These are phyloP conservation scores for Colostygia pectinataria DNA, from an alignment of 2,888 invertebrate species.

Conservation along the genomic window DNA sequence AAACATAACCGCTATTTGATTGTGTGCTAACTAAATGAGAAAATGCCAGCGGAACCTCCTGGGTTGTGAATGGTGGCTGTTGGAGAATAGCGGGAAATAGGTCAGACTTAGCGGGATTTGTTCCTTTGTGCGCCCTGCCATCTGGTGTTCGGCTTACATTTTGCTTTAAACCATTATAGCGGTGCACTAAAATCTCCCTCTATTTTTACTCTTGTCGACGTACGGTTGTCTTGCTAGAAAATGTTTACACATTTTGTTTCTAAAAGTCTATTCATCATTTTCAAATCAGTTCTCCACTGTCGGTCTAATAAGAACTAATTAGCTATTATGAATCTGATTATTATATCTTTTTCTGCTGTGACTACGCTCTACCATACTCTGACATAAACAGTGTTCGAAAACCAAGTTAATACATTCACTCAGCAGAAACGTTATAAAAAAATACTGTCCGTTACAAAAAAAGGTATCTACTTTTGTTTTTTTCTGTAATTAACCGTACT, in stretches of 20 bases:
- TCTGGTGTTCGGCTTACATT: conserved; percentile 5
- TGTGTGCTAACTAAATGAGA: conserved; percentile 28
- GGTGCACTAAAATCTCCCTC: conserved; percentile 1
- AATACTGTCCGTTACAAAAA: neutral
- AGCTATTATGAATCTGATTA: too few relatives aligned
- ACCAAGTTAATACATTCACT: too few relatives aligned
- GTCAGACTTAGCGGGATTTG: conserved; percentile 1
- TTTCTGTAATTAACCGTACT: neutral
- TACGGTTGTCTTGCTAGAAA: too few relatives aligned
- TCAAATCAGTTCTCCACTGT: too few relatives aligned
- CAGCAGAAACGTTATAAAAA: too few relatives aligned
- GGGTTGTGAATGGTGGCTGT: neutral
- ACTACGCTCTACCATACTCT: too few relatives aligned
- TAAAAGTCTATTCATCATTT: too few relatives aligned
- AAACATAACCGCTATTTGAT: conserved; percentile 33
- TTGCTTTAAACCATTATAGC: conserved; percentile 9
- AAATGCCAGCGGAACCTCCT: neutral
- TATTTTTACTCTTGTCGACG: too few relatives aligned
- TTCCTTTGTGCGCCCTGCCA: conserved; percentile 10
- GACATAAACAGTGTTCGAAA: too few relatives aligned
- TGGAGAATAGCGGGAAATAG: conserved; percentile 4
- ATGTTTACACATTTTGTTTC: too few relatives aligned
- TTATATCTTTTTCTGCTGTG: too few relatives aligned
- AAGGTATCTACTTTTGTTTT: neutral
- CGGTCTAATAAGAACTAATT: too few relatives aligned